A percentile compares a stretch with the other conserved stretches of the same genome.
phyloP scores from a whole-genome alignment of 1,140 invertebrate species.

The Bombus huntii region DNA sequence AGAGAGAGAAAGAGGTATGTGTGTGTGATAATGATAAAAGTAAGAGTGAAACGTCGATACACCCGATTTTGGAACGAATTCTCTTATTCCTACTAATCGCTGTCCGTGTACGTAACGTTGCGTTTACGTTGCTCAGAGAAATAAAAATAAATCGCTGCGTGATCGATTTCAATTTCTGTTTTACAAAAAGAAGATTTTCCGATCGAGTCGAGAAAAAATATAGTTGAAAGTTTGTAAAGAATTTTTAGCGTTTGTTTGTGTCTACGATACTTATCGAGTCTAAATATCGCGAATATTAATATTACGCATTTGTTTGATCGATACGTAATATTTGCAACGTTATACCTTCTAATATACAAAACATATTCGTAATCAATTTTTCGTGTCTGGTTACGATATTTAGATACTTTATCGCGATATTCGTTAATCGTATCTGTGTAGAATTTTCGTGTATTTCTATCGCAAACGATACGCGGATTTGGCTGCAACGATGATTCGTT shows the following conservation, averaged over 20 bases:
- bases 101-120: not conserved
- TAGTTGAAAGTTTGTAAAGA: not conserved
- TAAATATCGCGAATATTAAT: no score
- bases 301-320: no score
- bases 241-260: not conserved
- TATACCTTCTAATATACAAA: not conserved
- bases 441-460: not conserved
- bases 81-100: not conserved
- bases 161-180: not conserved
- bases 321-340: not conserved
- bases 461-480: not conserved
- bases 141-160: no score
- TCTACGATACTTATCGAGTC: no score
- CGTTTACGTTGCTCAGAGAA: no score
- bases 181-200: not conserved
- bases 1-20: conserved; percentile 12
- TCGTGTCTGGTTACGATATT: no score
- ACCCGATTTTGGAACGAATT: conserved; percentile 27
- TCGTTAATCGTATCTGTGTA: no score
- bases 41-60: conserved; percentile 19
- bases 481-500: not conserved
- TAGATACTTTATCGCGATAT: not conserved
- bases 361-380: not conserved
- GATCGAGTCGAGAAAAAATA: not conserved
- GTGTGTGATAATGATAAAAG: not conserved